Evolutionary conservation across 2,888 invertebrate genomes (phyloP).

Genomic region (Hoplodrina blanda): DNA sequence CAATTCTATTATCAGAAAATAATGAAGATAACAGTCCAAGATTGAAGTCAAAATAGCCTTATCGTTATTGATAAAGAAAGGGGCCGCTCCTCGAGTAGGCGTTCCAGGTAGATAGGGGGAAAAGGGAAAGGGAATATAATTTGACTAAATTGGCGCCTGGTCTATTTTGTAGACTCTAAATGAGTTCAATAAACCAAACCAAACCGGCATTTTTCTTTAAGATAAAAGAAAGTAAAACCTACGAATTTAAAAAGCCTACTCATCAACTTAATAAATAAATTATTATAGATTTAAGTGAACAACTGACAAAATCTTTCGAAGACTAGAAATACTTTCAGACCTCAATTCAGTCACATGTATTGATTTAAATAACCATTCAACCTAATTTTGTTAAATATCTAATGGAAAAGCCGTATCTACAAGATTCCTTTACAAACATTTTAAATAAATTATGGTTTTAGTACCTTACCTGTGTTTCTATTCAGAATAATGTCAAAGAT

Average conservation of each 20-base stretch:
- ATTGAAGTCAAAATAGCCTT: constrained; percentile 61
- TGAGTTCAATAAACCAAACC: not conserved
- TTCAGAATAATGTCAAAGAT: constrained; percentile 39
- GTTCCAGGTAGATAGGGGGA: constrained; percentile 51
- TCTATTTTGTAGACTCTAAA: not conserved
- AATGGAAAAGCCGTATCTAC: not conserved
- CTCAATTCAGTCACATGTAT: too few relatives aligned
- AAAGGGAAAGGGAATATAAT: constrained; percentile 17
- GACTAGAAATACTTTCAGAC: too few relatives aligned
- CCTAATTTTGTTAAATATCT: not conserved
- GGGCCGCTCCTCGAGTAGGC: constrained; percentile 54
- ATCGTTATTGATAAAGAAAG: constrained; percentile 60
- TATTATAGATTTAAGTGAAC: not conserved
- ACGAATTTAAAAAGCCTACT: not conserved
- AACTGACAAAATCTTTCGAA: too few relatives aligned
- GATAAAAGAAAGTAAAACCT: not conserved
- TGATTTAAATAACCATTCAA: too few relatives aligned
- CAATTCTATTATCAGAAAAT: constrained; percentile 62
- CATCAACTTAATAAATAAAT: too few relatives aligned
- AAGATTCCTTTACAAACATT: not conserved
- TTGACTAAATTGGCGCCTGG: constrained; percentile 36
- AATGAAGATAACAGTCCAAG: constrained; percentile 60
- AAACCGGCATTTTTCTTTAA: not conserved
- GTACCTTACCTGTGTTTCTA: constrained; percentile 10
- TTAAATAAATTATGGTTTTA: constrained; percentile 38